These are phyloP conservation scores for Bombyx mandarina DNA, from an alignment of 1,140 invertebrate genomes.

Conservation along the genomic window DNA sequence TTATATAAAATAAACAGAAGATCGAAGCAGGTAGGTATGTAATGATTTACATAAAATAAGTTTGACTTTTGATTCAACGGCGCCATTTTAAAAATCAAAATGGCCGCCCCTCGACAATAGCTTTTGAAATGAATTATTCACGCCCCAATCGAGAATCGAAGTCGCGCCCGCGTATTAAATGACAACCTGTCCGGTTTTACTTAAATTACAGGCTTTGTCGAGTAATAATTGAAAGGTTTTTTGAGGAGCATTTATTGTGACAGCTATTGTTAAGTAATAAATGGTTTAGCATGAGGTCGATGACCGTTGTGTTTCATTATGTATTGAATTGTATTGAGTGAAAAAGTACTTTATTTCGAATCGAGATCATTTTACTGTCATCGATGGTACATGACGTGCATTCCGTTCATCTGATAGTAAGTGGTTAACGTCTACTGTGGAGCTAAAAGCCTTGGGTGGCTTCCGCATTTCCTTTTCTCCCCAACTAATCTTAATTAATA, in stretches of 20 bases:
- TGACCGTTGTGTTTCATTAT: not conserved
- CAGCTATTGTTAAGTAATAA: conserved; percentile 1
- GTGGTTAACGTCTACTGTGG: too few relatives aligned
- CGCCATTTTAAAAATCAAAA: conserved; percentile 3
- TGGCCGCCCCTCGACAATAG: conserved; percentile 1
- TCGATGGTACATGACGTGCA: too few relatives aligned
- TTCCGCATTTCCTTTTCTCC: too few relatives aligned
- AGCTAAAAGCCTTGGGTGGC: too few relatives aligned
- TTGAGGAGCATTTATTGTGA: conserved; percentile 2
- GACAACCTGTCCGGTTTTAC: not conserved
- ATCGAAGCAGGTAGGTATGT: too few relatives aligned
- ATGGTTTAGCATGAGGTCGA: not conserved
- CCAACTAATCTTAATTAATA: too few relatives aligned
- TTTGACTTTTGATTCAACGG: not conserved
- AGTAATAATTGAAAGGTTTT: conserved; percentile 1
- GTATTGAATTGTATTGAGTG: not conserved
- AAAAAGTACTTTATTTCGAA: not conserved
- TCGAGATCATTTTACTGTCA: too few relatives aligned
- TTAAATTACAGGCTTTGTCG: conserved; percentile 2
- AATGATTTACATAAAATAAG: too few relatives aligned
- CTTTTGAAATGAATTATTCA: conserved; percentile 2
- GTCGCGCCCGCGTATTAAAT: too few relatives aligned
- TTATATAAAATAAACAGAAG: too few relatives aligned
- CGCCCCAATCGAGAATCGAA: conserved; percentile 1
- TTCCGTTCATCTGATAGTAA: not conserved